Evolutionary conservation across 2,797 vertebrate species (phyloP), one percentile per base, ranked within the genome.

Genomic region (Leptodactylus fallax): DNA sequence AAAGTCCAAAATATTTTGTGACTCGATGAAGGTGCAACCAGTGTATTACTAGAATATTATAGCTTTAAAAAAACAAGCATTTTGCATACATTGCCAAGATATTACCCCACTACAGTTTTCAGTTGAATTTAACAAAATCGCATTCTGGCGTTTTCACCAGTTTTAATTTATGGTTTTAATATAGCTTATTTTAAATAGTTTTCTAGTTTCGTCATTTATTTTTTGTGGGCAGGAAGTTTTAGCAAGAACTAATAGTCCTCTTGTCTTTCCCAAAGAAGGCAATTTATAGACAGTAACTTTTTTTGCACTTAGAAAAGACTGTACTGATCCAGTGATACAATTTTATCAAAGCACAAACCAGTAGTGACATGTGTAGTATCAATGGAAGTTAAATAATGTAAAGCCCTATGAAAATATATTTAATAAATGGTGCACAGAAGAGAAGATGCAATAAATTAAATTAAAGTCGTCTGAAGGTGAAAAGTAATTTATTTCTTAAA

Each of bases 391-490:
- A 27, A 71, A 45, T 36, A 16, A 45, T 2, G 6, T 45, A 71
- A 16, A 17, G 67, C 6, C 25, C 36, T 71, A 71, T 36, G 27
- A 36, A 69, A 27, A 27, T 25, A 69, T 27, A 69, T 23, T 69
- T 69, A 13, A 69, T 69, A 69, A 69, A 69, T 69, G 25, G 12
- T 69, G 23, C 25, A 65, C 2, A 36, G 2, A 36, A 36, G 65
- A 27, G 65, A 36, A 69, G 65, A 1, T 69, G 65, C 25, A 69
- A 69, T 69, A 69, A 69, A 69, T 69, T 69, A 36, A 69, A 69
- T 36, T 36, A 36, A 36, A 36, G 65, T 69, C 21, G 12, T 36
- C 23, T 27, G 0, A 69, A 69, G 25, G 65, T 69, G 65, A 27
- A 27, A 69, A 69, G 13, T 16, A 69, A 67, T 67, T 67, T 67